A percentile compares a stretch with the other conserved stretches of the same genome.
phyloP scores from a whole-genome alignment of 1,140 invertebrate species.

The Penaeus vannamei region DNA sequence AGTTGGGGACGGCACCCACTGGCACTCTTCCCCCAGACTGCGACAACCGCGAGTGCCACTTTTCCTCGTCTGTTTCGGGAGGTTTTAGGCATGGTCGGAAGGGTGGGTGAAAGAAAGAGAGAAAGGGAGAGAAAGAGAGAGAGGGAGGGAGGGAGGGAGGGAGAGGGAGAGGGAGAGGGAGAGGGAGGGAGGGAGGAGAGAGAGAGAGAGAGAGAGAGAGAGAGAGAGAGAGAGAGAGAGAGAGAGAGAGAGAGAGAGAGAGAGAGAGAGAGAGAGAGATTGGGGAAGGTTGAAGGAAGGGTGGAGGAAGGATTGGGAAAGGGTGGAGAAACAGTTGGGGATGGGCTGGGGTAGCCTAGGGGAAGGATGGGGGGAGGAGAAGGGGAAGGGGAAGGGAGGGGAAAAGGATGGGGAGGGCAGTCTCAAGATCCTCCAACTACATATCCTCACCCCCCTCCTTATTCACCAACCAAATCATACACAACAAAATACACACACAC shows the following conservation, averaged over 20 bases:
- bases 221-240: neutral
- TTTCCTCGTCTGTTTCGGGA: too few species aligned
- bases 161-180: too few species aligned
- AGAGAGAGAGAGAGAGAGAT: neutral
- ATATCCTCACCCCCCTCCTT: neutral
- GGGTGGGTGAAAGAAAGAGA: neutral
- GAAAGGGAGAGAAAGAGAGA: neutral
- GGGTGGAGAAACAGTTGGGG: neutral
- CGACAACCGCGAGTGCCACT: too few species aligned
- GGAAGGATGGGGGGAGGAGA: neutral
- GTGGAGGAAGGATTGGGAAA: neutral
- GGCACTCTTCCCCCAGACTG: too few species aligned
- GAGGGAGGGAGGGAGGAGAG: too few species aligned
- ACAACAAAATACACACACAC: neutral
- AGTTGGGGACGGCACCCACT: too few species aligned
- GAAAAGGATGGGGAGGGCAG: neutral
- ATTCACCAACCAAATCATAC: neutral
- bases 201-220: neutral
- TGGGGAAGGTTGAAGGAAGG: neutral
- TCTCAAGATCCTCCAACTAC: neutral
- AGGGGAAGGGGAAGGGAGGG: neutral
- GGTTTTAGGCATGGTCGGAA: too few species aligned
- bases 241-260: neutral
- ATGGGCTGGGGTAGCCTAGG: neutral
- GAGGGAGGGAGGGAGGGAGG: too few species aligned